Conservation (phyloP, 1,140 invertebrate species). For the Acromyrmex charruanus region DNA sequence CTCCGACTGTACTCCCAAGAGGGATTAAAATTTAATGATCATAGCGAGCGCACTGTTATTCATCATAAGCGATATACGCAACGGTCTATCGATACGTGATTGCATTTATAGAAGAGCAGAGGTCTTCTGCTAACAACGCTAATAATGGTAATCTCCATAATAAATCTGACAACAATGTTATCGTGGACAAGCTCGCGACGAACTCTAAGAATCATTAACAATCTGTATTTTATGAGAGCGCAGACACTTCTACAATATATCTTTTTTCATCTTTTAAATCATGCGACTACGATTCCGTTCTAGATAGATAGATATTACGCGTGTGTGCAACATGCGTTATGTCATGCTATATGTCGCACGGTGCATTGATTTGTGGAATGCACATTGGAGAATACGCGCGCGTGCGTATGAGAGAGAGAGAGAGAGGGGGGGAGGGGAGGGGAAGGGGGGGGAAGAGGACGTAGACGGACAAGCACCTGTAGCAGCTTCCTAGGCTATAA, state of each 20-base stretch:
- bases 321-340: conserved; percentile 34
- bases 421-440: conserved; percentile 14
- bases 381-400: conserved; percentile 39
- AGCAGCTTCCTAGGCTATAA: conserved; percentile 69
- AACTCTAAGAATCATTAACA: conserved; percentile 12
- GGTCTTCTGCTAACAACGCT: conserved; percentile 15
- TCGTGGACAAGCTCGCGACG: neutral
- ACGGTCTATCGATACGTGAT: conserved; percentile 28
- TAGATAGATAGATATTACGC: conserved; percentile 46
- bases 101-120: conserved; percentile 20
- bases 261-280: conserved; percentile 6
- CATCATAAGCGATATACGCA: neutral
- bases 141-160: conserved; percentile 35
- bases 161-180: conserved; percentile 4
- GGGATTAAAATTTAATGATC: conserved; percentile 53
- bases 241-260: neutral
- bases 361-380: conserved; percentile 59
- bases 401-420: conserved; percentile 20
- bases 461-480: conserved; percentile 59
- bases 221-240: neutral
- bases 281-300: conserved; percentile 3
- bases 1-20: neutral
- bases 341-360: conserved; percentile 51
- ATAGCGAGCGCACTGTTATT: neutral
- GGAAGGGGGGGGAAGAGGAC: neutral